phyloP scores from a whole-genome alignment of 1,140 invertebrate species.

The Sipha flava region DNA sequence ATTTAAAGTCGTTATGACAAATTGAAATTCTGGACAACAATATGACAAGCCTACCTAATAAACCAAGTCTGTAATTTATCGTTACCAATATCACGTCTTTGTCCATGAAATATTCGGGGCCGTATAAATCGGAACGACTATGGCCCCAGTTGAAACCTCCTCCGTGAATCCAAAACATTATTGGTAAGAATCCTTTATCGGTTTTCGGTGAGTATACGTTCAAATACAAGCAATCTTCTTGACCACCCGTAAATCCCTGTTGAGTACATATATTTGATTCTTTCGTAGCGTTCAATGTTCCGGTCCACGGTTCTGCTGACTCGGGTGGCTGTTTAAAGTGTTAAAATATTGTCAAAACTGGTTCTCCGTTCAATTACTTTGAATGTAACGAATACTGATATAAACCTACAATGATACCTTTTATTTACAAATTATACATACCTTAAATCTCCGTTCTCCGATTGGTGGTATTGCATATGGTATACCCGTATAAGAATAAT shows the following conservation, averaged over 20 bases:
- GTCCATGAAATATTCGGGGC: conserved; percentile 43
- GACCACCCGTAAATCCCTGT: conserved; percentile 14
- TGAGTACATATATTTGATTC: conserved; percentile 3
- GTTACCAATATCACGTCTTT: conserved; percentile 47
- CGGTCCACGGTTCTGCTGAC: neutral
- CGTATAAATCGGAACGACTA: conserved; percentile 36
- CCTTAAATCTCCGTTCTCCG: conserved; percentile 51
- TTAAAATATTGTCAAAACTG: too few species aligned
- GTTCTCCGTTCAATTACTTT: too few species aligned
- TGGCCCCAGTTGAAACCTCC: conserved; percentile 45
- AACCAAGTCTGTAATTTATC: conserved; percentile 47
- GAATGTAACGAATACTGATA: too few species aligned
- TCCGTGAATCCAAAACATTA: conserved; percentile 52
- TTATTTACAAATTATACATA: conserved; percentile 33
- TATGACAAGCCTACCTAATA: conserved; percentile 40
- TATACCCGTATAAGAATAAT: conserved; percentile 56
- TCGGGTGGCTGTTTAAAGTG: too few species aligned
- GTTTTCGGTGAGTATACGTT: conserved; percentile 42
- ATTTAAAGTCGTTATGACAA: too few species aligned
- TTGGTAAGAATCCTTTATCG: conserved; percentile 36
- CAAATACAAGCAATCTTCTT: conserved; percentile 43
- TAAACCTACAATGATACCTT: neutral
- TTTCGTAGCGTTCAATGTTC: conserved; percentile 13
- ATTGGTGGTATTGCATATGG: conserved; percentile 59
- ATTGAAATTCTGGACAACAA: too few species aligned